Evolutionary conservation across 2,888 invertebrate species (phyloP).

Genomic region (Conomelus anceps): DNA sequence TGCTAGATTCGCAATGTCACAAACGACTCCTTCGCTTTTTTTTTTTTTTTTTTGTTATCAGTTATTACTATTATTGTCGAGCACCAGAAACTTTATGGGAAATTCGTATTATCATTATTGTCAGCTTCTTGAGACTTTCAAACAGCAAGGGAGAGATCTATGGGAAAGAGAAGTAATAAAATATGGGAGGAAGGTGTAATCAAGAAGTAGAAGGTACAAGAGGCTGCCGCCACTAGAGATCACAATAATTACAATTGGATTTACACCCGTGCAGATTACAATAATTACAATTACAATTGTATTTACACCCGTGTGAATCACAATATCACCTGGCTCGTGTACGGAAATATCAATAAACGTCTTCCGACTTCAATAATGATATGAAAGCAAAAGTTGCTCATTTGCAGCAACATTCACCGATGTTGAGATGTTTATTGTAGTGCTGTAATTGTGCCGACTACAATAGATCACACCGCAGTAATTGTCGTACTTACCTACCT

Average conservation of each 20-base stretch:
- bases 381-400: not conserved
- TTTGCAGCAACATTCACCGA: not conserved
- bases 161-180: too few relatives aligned
- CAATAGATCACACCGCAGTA: not conserved
- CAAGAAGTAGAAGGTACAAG: not conserved
- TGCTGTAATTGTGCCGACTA: not conserved
- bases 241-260: not conserved
- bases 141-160: not conserved
- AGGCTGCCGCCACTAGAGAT: not conserved
- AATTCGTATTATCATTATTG: too few relatives aligned
- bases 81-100: too few relatives aligned
- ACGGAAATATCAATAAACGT: not conserved
- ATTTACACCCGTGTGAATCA: not conserved
- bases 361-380: not conserved
- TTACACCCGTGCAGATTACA: not conserved
- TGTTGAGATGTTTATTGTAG: not conserved
- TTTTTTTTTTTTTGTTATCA: too few relatives aligned
- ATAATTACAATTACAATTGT: not conserved
- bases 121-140: too few relatives aligned
- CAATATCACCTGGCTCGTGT: not conserved
- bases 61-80: too few relatives aligned
- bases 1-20: too few relatives aligned
- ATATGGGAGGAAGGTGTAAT: not conserved
- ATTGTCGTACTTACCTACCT: not conserved
- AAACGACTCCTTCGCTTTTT: too few relatives aligned